Conservation (phyloP, 2,113 vertebrate genomes). For the Tychaedon coryphoeus region DNA sequence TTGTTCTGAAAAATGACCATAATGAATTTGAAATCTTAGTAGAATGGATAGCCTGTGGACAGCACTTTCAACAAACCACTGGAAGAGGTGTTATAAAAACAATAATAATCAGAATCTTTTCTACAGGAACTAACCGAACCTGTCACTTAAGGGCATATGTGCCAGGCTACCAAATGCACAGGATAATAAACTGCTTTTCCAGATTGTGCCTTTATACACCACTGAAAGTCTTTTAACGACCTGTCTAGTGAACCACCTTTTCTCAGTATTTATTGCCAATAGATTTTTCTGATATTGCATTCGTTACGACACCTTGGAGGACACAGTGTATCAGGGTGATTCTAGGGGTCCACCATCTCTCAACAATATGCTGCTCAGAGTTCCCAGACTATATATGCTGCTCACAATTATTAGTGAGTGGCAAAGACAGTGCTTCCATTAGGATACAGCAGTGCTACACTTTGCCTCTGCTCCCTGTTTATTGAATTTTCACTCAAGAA, state of each 20-base stretch:
- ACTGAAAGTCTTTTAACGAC: not conserved
- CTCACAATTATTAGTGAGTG: not conserved
- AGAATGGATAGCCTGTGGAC: not conserved
- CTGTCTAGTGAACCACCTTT: not conserved
- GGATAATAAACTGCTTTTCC: not conserved
- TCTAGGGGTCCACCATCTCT: not conserved
- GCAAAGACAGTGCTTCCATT: not conserved
- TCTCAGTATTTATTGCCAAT: not conserved
- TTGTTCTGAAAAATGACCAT: conserved; percentile 29
- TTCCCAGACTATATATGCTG: not conserved
- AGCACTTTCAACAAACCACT: conserved; percentile 1
- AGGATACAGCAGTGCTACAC: not conserved
- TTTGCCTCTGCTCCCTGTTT: not conserved
- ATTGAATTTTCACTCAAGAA: not conserved
- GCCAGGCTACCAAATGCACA: not conserved
- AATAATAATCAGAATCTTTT: conserved; percentile 6
- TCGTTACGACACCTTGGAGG: not conserved
- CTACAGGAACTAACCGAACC: not conserved
- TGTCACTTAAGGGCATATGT: not conserved
- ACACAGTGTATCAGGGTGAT: not conserved
- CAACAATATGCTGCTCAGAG: not conserved
- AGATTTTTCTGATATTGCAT: not conserved
- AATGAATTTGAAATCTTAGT: conserved; percentile 40
- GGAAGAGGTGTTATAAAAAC: conserved; percentile 8
- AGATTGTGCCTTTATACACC: not conserved